Conservation (phyloP, 2,888 invertebrate genomes). For the Cremastinae sp. region DNA sequence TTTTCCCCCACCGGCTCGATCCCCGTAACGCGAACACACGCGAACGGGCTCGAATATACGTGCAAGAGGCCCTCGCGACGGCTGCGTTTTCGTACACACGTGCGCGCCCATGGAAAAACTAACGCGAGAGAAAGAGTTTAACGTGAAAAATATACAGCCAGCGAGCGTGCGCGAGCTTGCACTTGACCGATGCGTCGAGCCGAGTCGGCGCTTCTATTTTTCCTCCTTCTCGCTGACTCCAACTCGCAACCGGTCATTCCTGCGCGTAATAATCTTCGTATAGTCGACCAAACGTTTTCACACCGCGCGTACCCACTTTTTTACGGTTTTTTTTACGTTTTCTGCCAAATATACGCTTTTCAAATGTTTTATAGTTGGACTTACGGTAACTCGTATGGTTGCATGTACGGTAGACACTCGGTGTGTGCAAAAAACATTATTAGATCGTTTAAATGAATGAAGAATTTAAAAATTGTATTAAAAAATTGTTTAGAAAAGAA, state of each 20-base stretch:
- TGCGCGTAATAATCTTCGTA: constrained; percentile 27
- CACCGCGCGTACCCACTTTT: constrained; percentile 4
- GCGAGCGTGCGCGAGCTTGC: constrained; percentile 48
- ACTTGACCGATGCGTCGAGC: constrained; percentile 57
- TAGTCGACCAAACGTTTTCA: constrained; percentile 17
- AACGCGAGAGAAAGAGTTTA: constrained; percentile 32
- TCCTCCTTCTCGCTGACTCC: constrained; percentile 30
- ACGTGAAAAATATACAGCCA: constrained; percentile 51
- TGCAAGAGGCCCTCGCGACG: background rate
- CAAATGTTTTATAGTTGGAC: constrained; percentile 60
- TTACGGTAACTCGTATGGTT: constrained; percentile 57
- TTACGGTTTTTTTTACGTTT: background rate
- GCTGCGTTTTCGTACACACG: background rate
- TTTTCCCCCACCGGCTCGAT: constrained; percentile 26
- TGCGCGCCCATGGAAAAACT: background rate
- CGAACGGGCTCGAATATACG: background rate
- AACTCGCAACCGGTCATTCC: constrained; percentile 26
- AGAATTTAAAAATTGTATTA: background rate
- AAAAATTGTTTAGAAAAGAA: too few relatives aligned
- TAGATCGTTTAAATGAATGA: background rate
- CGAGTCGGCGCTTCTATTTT: constrained; percentile 29
- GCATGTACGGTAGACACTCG: constrained; percentile 59
- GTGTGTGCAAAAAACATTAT: constrained; percentile 30
- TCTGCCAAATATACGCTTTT: constrained; percentile 6
- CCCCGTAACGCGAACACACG: constrained; percentile 13